Base-by-base conservation (phyloP, 1,140 invertebrate genomes). In the Zaprionus kolodkinae region DNA sequence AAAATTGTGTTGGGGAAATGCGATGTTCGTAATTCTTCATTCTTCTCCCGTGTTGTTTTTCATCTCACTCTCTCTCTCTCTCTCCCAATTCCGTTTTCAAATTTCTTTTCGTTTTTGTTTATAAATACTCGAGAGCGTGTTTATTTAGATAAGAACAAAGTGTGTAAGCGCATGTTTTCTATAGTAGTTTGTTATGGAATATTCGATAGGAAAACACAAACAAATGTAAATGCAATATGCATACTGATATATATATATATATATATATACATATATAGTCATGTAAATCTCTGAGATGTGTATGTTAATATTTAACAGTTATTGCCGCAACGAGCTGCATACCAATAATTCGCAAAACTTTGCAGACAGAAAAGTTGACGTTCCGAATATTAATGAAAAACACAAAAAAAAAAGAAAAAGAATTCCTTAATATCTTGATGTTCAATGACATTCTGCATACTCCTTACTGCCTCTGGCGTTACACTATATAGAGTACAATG, bases 61-160 rank as follows among this genome's bases (percentile, higher is more conserved):
- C 55, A 21, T 21, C 21, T 21, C 21, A 1, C 2, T 21, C 21
- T 21, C 21, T 21, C 21, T 21, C 21, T 21, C 50, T 72, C 71
- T 68, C 56, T 48, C 69, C 60, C 13, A 66, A 54, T 78, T 68
- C 71, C 43, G 10, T 59, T 74, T 67, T 69, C 55, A 66, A 54
- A 74, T 56, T 67, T 66, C 76, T 57, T 38, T 48, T 71, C 45
- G 27, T 21, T 25, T 54, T 78, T 81, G 80, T 85, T 81, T 84
- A 81, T 50, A 72, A 85, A 74, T 76, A 79, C 67, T 80, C 65
- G 59, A 72, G 85, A 85, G 85, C 78, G 81, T 88, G 72, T 76
- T 91, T 87, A 84, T 91, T 87, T 81, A 70, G 83, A 67, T 61
- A 64, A 70, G 72, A 81, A 57, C 71, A 69, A 79, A 82, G 82